phyloP scores from a whole-genome alignment of 2,888 invertebrate species.

The Tetheella fluctuosa region DNA sequence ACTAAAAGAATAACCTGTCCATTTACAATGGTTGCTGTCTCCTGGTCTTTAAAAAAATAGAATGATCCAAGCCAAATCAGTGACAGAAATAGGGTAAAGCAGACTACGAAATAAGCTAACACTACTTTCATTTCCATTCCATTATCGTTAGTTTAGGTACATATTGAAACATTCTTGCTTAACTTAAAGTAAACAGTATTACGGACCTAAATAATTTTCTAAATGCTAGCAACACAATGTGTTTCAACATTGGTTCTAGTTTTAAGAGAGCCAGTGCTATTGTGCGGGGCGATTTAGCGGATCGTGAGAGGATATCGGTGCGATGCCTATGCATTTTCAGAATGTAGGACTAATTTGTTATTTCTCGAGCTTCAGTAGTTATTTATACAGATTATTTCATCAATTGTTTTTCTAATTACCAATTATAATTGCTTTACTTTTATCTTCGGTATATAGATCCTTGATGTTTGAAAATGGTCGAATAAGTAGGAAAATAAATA shows the following conservation, averaged over 20 bases:
- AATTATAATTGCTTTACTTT: too few relatives aligned
- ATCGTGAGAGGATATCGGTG: conserved; percentile 68
- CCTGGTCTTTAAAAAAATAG: too few relatives aligned
- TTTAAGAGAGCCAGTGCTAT: conserved; percentile 54
- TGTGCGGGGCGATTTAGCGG: conserved; percentile 64
- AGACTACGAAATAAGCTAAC: background rate
- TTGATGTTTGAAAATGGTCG: too few relatives aligned
- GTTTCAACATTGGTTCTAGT: conserved; percentile 50
- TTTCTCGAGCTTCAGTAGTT: background rate
- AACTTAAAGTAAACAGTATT: conserved; percentile 2
- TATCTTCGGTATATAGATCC: too few relatives aligned
- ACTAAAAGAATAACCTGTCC: too few relatives aligned
- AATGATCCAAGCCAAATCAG: background rate
- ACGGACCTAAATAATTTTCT: conserved; percentile 10
- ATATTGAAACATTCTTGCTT: conserved; percentile 4
- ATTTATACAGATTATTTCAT: background rate
- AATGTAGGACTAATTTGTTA: background rate
- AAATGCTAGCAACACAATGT: conserved; percentile 35
- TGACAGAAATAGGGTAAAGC: background rate
- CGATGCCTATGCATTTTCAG: conserved; percentile 37
- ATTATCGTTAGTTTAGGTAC: background rate
- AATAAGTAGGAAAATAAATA: too few relatives aligned
- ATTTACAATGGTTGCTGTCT: too few relatives aligned
- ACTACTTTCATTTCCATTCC: conserved; percentile 2
- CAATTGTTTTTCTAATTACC: too few relatives aligned